phyloP scores from a whole-genome alignment of 2,888 invertebrate genomes.

The Cistogaster globosa region DNA sequence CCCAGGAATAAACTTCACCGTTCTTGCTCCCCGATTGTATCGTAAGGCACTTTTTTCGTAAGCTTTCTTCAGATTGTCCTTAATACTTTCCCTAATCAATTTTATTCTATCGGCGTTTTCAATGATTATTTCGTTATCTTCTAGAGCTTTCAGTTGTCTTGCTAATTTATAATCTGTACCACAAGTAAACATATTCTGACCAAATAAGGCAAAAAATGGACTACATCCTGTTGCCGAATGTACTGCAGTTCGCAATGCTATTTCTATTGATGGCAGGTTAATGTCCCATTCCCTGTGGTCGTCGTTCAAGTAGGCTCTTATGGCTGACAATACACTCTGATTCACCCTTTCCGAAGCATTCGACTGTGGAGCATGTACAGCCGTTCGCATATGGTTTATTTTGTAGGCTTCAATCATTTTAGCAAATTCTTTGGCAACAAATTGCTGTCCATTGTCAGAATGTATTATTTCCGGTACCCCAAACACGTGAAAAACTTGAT shows the following conservation, averaged over 20 bases:
- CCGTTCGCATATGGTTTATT: conserved; percentile 66
- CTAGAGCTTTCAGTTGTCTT: conserved; percentile 31
- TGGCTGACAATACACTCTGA: conserved; percentile 75
- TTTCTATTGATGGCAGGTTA: conserved; percentile 49
- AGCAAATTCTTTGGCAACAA: conserved; percentile 63
- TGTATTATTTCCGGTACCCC: conserved; percentile 72
- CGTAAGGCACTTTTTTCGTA: conserved; percentile 38
- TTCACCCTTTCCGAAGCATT: conserved; percentile 78
- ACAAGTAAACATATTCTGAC: conserved; percentile 48
- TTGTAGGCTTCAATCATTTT: conserved; percentile 60
- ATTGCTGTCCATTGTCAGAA: conserved; percentile 75
- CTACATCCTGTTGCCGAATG: conserved; percentile 53
- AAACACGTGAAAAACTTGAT: conserved; percentile 73
- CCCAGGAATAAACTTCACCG: conserved; percentile 24
- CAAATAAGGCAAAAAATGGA: conserved; percentile 56
- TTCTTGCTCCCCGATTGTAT: conserved; percentile 31
- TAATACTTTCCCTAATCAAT: background rate
- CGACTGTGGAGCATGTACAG: conserved; percentile 76
- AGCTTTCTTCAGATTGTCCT: conserved; percentile 32
- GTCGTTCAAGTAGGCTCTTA: conserved; percentile 62
- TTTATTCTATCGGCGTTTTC: background rate
- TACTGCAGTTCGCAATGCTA: conserved; percentile 36
- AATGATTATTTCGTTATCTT: conserved; percentile 20
- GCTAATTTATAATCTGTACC: conserved; percentile 41
- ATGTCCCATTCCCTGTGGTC: conserved; percentile 68